Evolutionary conservation across 2,888 invertebrate genomes (phyloP), one percentile per base, ranked within the genome.

Genomic region (Chymomyza caudatula): DNA sequence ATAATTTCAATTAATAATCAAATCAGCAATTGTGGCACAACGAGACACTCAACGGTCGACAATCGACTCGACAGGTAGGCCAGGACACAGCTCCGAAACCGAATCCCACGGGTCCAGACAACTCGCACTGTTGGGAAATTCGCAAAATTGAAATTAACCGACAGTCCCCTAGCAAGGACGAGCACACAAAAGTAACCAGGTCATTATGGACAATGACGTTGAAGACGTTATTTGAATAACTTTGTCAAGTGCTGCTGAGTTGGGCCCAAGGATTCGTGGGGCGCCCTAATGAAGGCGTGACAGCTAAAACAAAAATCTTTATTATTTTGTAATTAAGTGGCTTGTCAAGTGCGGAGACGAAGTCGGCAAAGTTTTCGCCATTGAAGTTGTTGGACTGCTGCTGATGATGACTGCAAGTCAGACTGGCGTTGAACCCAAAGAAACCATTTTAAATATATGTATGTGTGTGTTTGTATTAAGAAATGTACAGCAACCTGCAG

Each of bases 281-380:
- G 84, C 71, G 78, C 81, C 71, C 74, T 78, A 79, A 77, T 76
- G 75, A 77, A 80, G 73, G 75, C 78, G 72, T 69, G 59, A 59
- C 51, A 42, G 63, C 37, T 61, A 29, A 62, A 51, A 65, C 63
- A 66, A 61, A 78, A 86, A 84, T 84, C 86, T 77, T 86, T 86
- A 83, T 83, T 83, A 86, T 83, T 83, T 84, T 77, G 78, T 86
- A 83, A 83, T 84, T 84, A 83, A 83, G 86, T 86, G 85, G 76
- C 86, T 84, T 78, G 84, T 72, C 58, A 63, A 53, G 47, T 17
- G 47, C 47, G 47, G 47, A 4, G 47, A 47, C 47, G 19, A 17
- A 2, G 57, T 57, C 43, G 54, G 43, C 37, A 55, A 55, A 55
- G 55, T 51, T 51, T 51, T 19, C 47, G 6, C 47, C 19, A 51